Evolutionary conservation across 1,140 invertebrate genomes (phyloP), one percentile per base, ranked within the genome.

Genomic region (Leptinotarsa texana): DNA sequence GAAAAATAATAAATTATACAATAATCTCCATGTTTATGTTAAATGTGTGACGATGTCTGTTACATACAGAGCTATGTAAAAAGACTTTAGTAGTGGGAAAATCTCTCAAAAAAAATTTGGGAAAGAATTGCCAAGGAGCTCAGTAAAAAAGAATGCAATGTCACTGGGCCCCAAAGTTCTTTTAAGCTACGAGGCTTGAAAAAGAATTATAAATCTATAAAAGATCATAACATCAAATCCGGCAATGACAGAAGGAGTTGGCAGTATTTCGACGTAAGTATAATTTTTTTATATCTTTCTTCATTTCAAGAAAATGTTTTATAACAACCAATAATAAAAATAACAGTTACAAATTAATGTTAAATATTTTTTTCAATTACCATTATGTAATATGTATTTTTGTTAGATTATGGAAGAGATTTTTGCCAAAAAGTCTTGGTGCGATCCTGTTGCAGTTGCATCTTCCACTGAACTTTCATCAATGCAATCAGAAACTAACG

Each of bases 201-300:
- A n/a, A n/a, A n/a, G n/a, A n/a, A n/a, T n/a, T n/a, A n/a, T n/a
- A n/a, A n/a, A n/a, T n/a, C n/a, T n/a, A n/a, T n/a, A n/a, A n/a
- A n/a, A n/a, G 73, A 74, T 62, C 73, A 74, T 61, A 74, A 74
- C 24, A 74, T 27, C 49, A 74, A 69, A 69, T 74, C 73, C 24
- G 65, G 73, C 22, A 74, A 74, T 61, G 66, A 66, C 63, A 57
- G 48, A 69, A 69, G 65, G 66, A 69, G 24, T 48, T 74, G 73
- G 73, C 73, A 27, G 27, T 74, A 69, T 69, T 66, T 74, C 49
- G 62, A 74, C 48, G 70, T 72, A 13, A 61, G 51, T 69, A 69
- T 33, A 69, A 48, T 72, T 72, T 61, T 72, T 72, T 72, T 57
- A 61, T 72, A 61, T 72, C 24, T 51, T 51, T 51, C 63, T 63